Conservation (phyloP, 2,797 vertebrate species). For the Poecilia gillii region DNA sequence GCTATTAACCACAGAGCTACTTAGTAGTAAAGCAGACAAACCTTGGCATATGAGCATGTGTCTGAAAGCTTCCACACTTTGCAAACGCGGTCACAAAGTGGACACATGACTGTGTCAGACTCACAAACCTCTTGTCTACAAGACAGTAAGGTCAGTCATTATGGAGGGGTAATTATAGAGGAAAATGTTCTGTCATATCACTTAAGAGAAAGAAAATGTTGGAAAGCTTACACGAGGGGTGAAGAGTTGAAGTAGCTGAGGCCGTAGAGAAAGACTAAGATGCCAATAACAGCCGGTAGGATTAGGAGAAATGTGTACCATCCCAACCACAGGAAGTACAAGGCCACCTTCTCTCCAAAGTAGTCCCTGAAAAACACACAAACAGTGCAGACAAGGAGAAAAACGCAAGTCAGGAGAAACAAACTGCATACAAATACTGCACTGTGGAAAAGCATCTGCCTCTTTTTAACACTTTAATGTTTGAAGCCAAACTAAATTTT, state of each 20-base stretch:
- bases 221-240: slow-evolving; percentile 87
- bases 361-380: slow-evolving; percentile 81
- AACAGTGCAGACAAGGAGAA: neutral
- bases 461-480: neutral
- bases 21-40: slow-evolving; percentile 45
- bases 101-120: slow-evolving; percentile 88
- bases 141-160: slow-evolving; percentile 25
- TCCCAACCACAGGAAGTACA: slow-evolving; percentile 95
- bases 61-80: slow-evolving; percentile 89
- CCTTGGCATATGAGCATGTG: slow-evolving; percentile 93
- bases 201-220: slow-evolving; percentile 1
- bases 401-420: neutral
- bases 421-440: neutral
- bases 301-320: slow-evolving; percentile 92
- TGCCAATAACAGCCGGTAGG: slow-evolving; percentile 80
- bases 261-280: slow-evolving; percentile 85
- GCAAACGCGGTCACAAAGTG: slow-evolving; percentile 88
- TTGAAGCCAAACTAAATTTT: neutral
- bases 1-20: neutral
- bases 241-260: slow-evolving; percentile 83
- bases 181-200: neutral
- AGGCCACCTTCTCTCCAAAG: slow-evolving; percentile 94
- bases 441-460: neutral
- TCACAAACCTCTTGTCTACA: slow-evolving; percentile 91
- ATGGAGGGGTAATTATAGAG: neutral